Evolutionary conservation across 2,113 vertebrate genomes (phyloP).

Genomic region (Tympanuchus pallidicinctus): DNA sequence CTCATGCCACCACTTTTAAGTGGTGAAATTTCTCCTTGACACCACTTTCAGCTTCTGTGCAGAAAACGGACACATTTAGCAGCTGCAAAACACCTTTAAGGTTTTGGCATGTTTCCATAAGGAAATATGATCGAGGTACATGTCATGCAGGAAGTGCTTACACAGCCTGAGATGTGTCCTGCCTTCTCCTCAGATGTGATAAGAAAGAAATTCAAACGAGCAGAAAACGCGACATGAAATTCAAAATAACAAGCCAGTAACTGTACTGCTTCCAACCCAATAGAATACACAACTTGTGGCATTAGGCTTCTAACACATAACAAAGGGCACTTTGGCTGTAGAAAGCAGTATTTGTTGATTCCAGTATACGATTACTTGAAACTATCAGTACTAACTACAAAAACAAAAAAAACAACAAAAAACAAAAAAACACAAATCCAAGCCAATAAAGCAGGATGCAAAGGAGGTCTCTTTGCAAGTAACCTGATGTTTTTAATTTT

Average conservation of each 20-base stretch:
- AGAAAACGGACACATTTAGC: neutral
- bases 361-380: neutral
- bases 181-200: neutral
- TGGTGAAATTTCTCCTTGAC: neutral
- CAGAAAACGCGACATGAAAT: neutral
- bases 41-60: neutral
- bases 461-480: neutral
- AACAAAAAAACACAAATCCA: neutral
- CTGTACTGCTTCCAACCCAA: neutral
- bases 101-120: neutral
- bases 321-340: neutral
- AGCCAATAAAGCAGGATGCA: neutral
- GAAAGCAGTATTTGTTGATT: neutral
- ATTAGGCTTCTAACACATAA: neutral
- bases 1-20: neutral
- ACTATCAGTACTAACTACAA: neutral
- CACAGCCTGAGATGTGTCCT: neutral
- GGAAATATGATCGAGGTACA: neutral
- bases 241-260: neutral
- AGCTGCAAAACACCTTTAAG: neutral
- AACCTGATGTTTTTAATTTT: neutral
- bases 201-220: neutral
- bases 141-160: neutral
- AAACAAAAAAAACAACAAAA: neutral
- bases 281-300: neutral